Evolutionary conservation across 2,888 invertebrate genomes (phyloP).

Genomic region (Ophion obscuratus): DNA sequence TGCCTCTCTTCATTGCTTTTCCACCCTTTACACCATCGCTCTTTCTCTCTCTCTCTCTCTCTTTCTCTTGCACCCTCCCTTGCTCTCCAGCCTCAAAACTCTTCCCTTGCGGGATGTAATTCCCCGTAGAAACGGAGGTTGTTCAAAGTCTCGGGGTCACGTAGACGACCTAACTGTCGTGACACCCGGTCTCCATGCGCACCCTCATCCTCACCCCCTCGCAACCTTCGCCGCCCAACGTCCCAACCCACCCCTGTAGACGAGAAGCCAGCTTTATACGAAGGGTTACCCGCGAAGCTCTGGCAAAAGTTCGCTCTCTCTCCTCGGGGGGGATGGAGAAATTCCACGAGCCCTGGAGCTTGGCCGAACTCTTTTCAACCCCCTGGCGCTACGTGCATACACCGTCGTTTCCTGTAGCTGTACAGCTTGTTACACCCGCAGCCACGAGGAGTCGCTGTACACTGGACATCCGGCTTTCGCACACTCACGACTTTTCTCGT

Average conservation of each 20-base stretch:
- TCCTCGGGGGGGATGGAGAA: slow-evolving; percentile 42
- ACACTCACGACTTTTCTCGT: slow-evolving; percentile 35
- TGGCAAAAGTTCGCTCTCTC: slow-evolving; percentile 71
- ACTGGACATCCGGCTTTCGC: slow-evolving; percentile 59
- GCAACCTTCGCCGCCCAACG: neutral
- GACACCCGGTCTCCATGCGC: slow-evolving; percentile 70
- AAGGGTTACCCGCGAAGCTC: slow-evolving; percentile 75
- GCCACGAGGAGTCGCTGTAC: slow-evolving; percentile 15
- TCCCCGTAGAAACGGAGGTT: slow-evolving; percentile 78
- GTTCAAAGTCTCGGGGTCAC: slow-evolving; percentile 79
- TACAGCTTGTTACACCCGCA: slow-evolving; percentile 36
- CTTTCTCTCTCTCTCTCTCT: neutral
- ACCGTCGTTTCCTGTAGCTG: slow-evolving; percentile 36
- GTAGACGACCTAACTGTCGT: slow-evolving; percentile 79
- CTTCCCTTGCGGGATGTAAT: slow-evolving; percentile 74
- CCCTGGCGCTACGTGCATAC: slow-evolving; percentile 36
- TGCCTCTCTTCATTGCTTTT: slow-evolving; percentile 16
- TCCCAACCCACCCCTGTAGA: slow-evolving; percentile 6
- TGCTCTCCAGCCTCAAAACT: slow-evolving; percentile 61
- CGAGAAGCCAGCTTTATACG: slow-evolving; percentile 72
- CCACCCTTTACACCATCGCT: neutral
- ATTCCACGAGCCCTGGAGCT: slow-evolving; percentile 67
- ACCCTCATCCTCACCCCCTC: slow-evolving; percentile 27
- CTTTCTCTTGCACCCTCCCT: slow-evolving; percentile 13
- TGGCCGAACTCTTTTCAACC: slow-evolving; percentile 42